Evolutionary conservation across 1,140 invertebrate species (phyloP).

Genomic region (Panulirus ornatus): DNA sequence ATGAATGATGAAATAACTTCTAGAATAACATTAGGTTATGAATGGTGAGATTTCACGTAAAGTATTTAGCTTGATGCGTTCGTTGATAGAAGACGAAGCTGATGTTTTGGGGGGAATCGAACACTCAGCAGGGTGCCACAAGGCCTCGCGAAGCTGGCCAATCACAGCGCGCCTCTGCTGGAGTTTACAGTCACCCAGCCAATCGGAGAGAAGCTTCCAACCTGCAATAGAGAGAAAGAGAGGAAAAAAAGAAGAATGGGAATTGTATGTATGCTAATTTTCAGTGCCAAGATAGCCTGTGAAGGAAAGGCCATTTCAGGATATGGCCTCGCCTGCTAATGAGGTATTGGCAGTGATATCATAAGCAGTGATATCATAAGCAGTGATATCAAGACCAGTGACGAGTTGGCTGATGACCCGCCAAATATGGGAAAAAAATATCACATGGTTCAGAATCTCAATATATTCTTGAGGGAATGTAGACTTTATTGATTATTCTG

Average conservation of each 20-base stretch:
- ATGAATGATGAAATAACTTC: no score
- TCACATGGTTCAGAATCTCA: no score
- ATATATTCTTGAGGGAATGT: background rate
- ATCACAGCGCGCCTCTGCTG: constrained; percentile 13
- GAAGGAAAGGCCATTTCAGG: constrained; percentile 53
- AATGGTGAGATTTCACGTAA: no score
- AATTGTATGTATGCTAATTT: constrained; percentile 69
- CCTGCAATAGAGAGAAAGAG: constrained; percentile 69
- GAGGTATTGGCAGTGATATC: constrained; percentile 43
- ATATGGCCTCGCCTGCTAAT: constrained; percentile 50
- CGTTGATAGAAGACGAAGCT: background rate
- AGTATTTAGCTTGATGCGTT: background rate
- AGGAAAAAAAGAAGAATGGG: no score
- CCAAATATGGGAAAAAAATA: no score
- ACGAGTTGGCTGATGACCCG: background rate
- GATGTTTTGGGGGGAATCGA: background rate
- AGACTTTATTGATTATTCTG: background rate
- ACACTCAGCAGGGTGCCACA: constrained; percentile 61
- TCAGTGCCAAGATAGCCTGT: constrained; percentile 62
- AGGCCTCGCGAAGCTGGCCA: constrained; percentile 22
- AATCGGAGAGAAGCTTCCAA: constrained; percentile 28
- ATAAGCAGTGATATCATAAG: constrained; percentile 35
- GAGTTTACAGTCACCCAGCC: background rate
- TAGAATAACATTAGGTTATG: no score
- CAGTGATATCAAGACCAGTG: constrained; percentile 48